Conservation (phyloP, 2,888 invertebrate genomes). For the Oscheius sp. region DNA sequence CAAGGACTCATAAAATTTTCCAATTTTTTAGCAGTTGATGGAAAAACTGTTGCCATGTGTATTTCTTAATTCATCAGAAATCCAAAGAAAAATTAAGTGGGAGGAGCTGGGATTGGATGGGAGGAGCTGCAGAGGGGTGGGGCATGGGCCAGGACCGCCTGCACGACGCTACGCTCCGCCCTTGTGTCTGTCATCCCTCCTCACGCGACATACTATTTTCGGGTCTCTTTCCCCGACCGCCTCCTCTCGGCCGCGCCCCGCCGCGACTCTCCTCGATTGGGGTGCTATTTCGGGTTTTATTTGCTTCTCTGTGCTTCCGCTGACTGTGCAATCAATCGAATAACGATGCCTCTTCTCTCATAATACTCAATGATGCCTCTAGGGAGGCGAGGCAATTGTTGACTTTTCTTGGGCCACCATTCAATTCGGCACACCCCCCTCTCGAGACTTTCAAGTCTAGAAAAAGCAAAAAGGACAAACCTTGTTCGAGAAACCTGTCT, state of each 20-base stretch:
- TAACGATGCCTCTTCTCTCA: not conserved
- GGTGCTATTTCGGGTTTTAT: not conserved
- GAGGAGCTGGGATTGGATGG: conserved; percentile 19
- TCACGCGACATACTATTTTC: not conserved
- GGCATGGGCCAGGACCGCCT: conserved; percentile 26
- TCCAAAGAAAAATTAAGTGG: conserved; percentile 8
- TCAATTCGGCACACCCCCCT: conserved; percentile 12
- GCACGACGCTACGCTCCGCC: conserved; percentile 27
- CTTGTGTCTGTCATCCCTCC: not conserved
- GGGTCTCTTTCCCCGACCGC: not conserved
- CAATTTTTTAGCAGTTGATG: no score
- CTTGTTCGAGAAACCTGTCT: not conserved
- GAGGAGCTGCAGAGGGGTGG: conserved; percentile 32
- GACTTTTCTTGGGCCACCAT: conserved; percentile 9
- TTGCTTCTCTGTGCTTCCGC: not conserved
- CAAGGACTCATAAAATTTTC: no score
- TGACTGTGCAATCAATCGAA: not conserved
- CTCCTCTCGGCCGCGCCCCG: not conserved
- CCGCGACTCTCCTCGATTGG: not conserved
- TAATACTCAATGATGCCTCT: not conserved
- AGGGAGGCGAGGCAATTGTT: conserved; percentile 17
- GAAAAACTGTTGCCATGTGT: no score
- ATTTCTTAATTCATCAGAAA: not conserved
- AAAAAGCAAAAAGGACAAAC: not conserved
- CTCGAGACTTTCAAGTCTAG: not conserved